Conservation (phyloP, 2,113 vertebrate species). For the Vulpes vulpes region DNA sequence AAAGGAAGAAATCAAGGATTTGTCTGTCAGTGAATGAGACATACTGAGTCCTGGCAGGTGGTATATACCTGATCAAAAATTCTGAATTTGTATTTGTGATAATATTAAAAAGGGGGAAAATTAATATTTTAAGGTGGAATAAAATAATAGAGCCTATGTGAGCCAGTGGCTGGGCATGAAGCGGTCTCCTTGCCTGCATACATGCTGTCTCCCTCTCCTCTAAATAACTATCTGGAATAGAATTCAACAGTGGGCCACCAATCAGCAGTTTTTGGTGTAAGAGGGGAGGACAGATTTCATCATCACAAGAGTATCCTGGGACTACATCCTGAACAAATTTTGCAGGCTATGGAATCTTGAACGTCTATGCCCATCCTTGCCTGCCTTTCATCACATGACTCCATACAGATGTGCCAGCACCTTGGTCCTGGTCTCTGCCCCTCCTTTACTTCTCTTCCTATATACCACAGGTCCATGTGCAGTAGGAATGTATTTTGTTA, state of each 20-base stretch:
- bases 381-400: neutral
- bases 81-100: neutral
- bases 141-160: neutral
- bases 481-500: neutral
- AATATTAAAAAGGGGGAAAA: slow-evolving; percentile 12
- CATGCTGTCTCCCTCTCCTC: fast-evolving
- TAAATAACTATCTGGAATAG: neutral
- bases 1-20: slow-evolving; percentile 22
- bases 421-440: neutral
- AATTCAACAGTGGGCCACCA: neutral
- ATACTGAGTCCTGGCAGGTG: neutral
- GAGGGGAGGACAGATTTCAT: neutral
- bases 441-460: neutral
- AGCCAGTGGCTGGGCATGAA: fast-evolving
- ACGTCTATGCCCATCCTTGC: neutral
- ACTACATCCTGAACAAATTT: neutral
- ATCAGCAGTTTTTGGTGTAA: neutral
- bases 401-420: neutral
- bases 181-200: neutral
- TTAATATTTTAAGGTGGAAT: neutral
- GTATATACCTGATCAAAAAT: slow-evolving; percentile 1
- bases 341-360: neutral
- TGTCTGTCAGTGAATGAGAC: slow-evolving; percentile 8
- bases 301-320: neutral
- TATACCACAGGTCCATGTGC: neutral